Base-by-base conservation (phyloP, 2,797 vertebrate species). In the Syngnathus acus region DNA sequence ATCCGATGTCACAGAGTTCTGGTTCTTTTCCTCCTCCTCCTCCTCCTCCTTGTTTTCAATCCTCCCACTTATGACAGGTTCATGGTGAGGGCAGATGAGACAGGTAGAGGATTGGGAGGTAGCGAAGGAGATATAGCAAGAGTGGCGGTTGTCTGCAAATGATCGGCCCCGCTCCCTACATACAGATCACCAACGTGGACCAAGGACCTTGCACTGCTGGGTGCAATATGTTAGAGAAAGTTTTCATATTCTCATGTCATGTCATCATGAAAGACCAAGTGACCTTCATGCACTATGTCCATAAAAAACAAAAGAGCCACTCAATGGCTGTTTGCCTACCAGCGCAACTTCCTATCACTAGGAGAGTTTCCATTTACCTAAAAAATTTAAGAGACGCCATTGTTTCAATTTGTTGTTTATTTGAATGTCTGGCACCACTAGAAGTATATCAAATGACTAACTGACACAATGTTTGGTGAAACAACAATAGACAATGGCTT, bases 41-140 rank as follows among this genome's bases (percentile, higher is more conserved):
- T n/a, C 26, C 26, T 32, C 3, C 26, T 51, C 72, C 62, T 32
- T 68, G 11, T 73, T 73, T 60, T 62, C 68, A 37, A 10, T 69
- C 45, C 65, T 64, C 59, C 72, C 81, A 75, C 78, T 66, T 75
- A 81, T 81, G 83, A 80, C 79, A 82, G 73, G 87, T 88, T 88
- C 84, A 89, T 80, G 72, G 71, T 82, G 3, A 86, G 87, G 83
- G 79, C 88, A 87, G 65, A 54, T 21, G 42, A 64, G 67, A 71
- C 71, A 65, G 66, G 65, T 67, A 47, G 66, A 72, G 67, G 76
- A 75, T 76, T 59, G 72, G 77, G 72, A 50, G 75, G 74, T 68
- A 74, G 69, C 72, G 69, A 72, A 77, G 64, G 74, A 65, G 71
- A 73, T 72, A 76, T 70, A 81, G 73, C 64, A 65, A 64, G 38